Conservation (phyloP, 2,888 invertebrate species). For the Plagiodera versicolora region DNA sequence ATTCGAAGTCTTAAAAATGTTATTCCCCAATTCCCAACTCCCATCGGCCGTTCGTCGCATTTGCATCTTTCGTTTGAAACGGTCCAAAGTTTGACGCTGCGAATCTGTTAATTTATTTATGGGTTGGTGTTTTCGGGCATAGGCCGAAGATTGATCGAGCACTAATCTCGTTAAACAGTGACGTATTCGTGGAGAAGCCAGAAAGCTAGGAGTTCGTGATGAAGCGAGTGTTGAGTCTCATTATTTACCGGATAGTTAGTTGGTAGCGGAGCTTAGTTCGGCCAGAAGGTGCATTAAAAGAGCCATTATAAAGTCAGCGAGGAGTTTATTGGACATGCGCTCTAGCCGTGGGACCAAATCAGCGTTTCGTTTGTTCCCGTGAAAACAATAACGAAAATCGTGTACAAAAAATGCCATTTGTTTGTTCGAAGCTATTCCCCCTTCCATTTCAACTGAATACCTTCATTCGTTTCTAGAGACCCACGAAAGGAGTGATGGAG, state of each 20-base stretch:
- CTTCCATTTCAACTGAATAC: background rate
- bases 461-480: background rate
- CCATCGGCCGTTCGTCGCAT: slow-evolving; percentile 31
- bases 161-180: slow-evolving; percentile 21
- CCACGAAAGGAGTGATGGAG: background rate
- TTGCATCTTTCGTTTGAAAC: slow-evolving; percentile 28
- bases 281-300: background rate
- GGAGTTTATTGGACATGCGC: background rate
- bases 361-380: too few relatives aligned
- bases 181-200: background rate
- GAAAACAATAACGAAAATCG: too few relatives aligned
- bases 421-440: background rate
- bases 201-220: background rate
- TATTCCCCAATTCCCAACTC: slow-evolving; percentile 20
- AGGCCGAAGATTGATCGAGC: slow-evolving; percentile 23
- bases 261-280: too few relatives aligned
- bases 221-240: background rate
- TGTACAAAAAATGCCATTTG: too few relatives aligned
- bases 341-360: background rate
- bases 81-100: slow-evolving; percentile 21
- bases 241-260: background rate
- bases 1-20: too few relatives aligned
- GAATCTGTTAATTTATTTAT: slow-evolving; percentile 25
- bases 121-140: slow-evolving; percentile 17
- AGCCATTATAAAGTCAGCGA: background rate